Base-by-base conservation (phyloP, 1,140 invertebrate genomes). In the Drosophila pandora region DNA sequence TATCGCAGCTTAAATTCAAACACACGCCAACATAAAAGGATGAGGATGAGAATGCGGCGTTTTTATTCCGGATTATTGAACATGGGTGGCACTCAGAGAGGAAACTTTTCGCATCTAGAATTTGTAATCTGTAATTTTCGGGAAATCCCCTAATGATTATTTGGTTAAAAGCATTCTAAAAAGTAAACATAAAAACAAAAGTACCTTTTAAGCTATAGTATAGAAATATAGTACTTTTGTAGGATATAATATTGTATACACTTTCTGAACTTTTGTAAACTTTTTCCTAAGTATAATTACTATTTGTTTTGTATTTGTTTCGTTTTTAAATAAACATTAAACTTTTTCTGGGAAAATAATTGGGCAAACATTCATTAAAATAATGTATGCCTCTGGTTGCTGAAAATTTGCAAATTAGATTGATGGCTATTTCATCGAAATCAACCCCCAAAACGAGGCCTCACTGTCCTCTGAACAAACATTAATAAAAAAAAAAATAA, bases 1-100 rank as follows among this genome's bases (percentile, higher is more conserved):
- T 75, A 75, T 75, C 60, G 48, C 70, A 58, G 70, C 71, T 65
- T 58, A 65, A 75, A 48, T 50, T 32, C 22, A 12, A 64, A n/a
- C 34, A 34, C 45, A 39, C 60, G 39, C 48, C 60, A 57, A 64
- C 63, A 58, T 75, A 53, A 74, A 75, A 41, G 71, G 70, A 74
- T 74, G 45, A 65, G 23, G 28, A 21, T 56, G 23, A 17, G 17
- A 17, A 17, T 17, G 17, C 17, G 17, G 17, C 17, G 17, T 17
- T 17, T 0, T 17, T 17, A 17, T 17, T 17, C 17, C 17, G 17
- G 17, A 17, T 17, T 17, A 56, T 63, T 30, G 17, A 41, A 48
- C 23, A 10, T n/a, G 39, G 13, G 9, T 32, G 7, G 23, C 47
- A 8, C 41, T 43, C 17, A 37, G 21, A 21, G 41, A 21, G 41